Evolutionary conservation across 2,113 vertebrate genomes (phyloP), one percentile per base, ranked within the genome.

Genomic region (Passerina amoena): DNA sequence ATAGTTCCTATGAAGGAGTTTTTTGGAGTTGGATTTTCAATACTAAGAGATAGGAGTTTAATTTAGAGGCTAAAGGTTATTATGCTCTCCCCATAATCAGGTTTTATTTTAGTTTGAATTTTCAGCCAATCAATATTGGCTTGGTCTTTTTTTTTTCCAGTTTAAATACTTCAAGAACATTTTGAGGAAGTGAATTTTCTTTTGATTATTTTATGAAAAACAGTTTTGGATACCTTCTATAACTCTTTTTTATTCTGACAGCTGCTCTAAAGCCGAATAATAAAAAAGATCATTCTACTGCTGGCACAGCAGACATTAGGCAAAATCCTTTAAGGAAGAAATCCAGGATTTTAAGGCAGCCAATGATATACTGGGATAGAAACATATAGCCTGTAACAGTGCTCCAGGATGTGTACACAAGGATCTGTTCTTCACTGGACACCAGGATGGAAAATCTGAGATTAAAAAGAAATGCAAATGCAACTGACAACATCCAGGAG

Each of bases 391-490:
- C 82, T 66, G 40, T 68, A 90, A 68, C 60, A 75, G 35, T 81
- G 85, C 83, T 65, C 72, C 53, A 61, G 90, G 83, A 88, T 65
- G 51, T 82, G 75, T 91, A 81, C 66, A 56, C 25, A 93, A 59
- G 77, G 87, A 69, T 94, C 69, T 77, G 38, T 68, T 93, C 17
- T 59, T 97, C 51, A 44, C 38, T 63, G 84, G 86, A 88, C 88
- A 96, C 61, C 40, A 72, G 63, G 66, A 76, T 87, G 77, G 57
- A 88, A 95, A 94, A 87, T 82, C 30, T 38, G 47, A 88, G 68
- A 88, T 84, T 68, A 57, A 91, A 95, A 95, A 86, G n/a, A 86
- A 95, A 82, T 60, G 53, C 45, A 94, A 96, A 94, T 91, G 33
- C 35, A 93, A 61, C 40, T 93, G 95, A 90, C 92, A 94, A 63